Base-by-base conservation (phyloP, 2,797 vertebrate genomes). In the Holocentrus rufus region DNA sequence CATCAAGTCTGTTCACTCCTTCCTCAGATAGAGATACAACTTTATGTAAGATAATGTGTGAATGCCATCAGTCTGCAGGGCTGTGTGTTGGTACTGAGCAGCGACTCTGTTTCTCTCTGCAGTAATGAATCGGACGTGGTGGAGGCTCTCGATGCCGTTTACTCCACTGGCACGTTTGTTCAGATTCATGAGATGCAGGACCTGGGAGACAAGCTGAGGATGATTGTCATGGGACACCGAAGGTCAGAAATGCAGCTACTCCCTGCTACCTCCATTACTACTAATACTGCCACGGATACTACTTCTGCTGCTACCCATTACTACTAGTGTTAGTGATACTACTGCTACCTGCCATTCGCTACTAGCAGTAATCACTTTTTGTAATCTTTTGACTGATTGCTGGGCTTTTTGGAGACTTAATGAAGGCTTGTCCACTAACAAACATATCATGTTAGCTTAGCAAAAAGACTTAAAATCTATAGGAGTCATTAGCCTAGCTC, bases 131-230 rank as follows among this genome's bases (percentile, higher is more conserved):
- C 95, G 0, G 98, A 99, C 8, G 95, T 97, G 72, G 96, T 99
- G 49, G 95, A 96, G 77, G 96, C 91, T 87, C 91, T 99, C 57
- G 94, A 96, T 1, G 95, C 95, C 22, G 71, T 99, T 80, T 97
- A 98, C 85, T 91, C 93, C 74, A 97, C 95, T 0, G 98, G 97
- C 42, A 99, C 97, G 0, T 99, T 99, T 31, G 97, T 99, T 23
- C 98, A 99, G 92, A 99, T 99, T 59, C 98, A 99, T 5, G 98
- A 99, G 86, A 98, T 99, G 97, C 97, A 99, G 90, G 98, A 99
- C 90, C 94, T 99, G 1, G 97, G 97, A 1, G 97, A 99, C 91
- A 97, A 97, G 85, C 84, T 99, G 60, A 96, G 97, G 7, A 99
- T 99, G 98, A 99, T 99, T 0, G 96, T 99, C 74, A 99, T 99